Evolutionary conservation across 1,140 invertebrate species (phyloP).

Genomic region (Thaumatotibia leucotreta): DNA sequence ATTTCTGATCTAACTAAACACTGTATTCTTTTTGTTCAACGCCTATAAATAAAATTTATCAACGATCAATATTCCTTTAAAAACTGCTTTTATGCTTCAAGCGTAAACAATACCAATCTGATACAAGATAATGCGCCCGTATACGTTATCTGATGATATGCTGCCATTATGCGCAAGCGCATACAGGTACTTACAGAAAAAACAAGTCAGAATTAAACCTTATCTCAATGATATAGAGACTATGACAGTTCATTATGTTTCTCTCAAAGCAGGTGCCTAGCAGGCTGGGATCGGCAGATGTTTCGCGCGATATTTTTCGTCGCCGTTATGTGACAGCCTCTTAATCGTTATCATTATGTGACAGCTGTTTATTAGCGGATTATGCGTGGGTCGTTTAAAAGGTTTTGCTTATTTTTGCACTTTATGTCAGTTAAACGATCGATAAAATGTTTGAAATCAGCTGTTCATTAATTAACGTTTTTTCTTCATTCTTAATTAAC

Average conservation of each 20-base stretch:
- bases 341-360: neutral
- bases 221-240: neutral
- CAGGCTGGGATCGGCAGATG: slow-evolving; percentile 2
- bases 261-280: neutral
- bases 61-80: neutral
- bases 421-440: neutral
- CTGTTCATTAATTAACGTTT: neutral
- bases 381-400: neutral
- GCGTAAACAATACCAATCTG: neutral
- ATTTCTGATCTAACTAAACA: too few species aligned
- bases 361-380: neutral
- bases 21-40: neutral
- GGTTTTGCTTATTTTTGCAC: neutral
- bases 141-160: neutral
- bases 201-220: neutral
- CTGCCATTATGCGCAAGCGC: neutral
- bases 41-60: neutral
- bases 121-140: slow-evolving; percentile 4
- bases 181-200: neutral
- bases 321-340: neutral
- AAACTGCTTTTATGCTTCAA: neutral
- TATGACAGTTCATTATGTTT: neutral
- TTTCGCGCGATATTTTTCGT: neutral
- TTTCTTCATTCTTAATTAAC: too few species aligned
- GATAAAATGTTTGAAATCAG: neutral